Evolutionary conservation across 1,140 invertebrate genomes (phyloP).

Genomic region (Laodelphax striatellus): DNA sequence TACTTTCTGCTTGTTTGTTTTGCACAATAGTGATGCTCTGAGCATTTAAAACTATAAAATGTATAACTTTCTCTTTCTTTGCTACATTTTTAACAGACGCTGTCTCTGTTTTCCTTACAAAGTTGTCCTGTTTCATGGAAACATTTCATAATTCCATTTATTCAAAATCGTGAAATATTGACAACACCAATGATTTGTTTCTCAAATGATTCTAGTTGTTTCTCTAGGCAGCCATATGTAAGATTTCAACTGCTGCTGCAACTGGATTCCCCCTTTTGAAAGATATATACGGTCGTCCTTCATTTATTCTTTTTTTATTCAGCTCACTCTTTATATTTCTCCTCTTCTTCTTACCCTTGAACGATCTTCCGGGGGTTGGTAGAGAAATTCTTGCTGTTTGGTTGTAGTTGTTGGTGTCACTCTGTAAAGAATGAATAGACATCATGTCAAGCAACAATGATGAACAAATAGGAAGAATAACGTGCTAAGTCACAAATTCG

Average conservation of each 20-base stretch:
- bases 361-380: not conserved
- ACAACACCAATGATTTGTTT: not conserved
- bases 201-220: too few species aligned
- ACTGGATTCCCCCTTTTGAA: not conserved
- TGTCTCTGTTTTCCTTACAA: not conserved
- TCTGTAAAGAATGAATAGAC: too few species aligned
- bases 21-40: constrained; percentile 4
- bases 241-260: not conserved
- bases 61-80: not conserved
- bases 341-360: not conserved
- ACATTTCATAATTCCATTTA: constrained; percentile 2
- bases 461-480: too few species aligned
- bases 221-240: too few species aligned
- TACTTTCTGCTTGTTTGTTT: constrained; percentile 4
- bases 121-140: not conserved
- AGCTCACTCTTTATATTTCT: not conserved
- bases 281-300: not conserved
- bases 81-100: not conserved
- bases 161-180: not conserved
- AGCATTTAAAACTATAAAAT: not conserved
- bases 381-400: too few species aligned
- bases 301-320: not conserved
- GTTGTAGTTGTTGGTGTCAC: too few species aligned
- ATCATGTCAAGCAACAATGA: too few species aligned
- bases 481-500: too few species aligned